phyloP scores from a whole-genome alignment of 2,797 vertebrate species.

The Tadarida brasiliensis region DNA sequence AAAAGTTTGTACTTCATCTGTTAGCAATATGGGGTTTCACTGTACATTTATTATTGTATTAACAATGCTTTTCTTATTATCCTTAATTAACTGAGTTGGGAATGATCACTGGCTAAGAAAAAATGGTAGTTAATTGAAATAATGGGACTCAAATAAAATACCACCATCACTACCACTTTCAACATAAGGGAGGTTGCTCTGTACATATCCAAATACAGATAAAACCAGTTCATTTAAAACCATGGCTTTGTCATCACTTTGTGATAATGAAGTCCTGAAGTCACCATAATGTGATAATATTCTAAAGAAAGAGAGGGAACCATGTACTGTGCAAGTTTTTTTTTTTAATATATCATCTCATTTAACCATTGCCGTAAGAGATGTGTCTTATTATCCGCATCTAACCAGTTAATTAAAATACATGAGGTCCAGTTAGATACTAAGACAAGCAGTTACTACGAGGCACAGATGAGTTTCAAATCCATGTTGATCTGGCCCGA shows the following conservation, averaged over 20 bases:
- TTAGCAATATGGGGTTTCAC: not conserved
- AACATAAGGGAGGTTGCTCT: not conserved
- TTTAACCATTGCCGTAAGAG: not conserved
- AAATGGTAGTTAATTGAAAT: slow-evolving; percentile 35
- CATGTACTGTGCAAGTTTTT: not conserved
- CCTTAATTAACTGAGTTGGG: slow-evolving; percentile 30
- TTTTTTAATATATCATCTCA: not conserved
- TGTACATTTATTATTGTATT: not conserved
- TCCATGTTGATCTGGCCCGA: not conserved
- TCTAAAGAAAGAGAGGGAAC: not conserved
- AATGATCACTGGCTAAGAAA: not conserved
- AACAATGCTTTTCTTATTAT: slow-evolving; percentile 36
- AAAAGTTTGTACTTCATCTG: not conserved
- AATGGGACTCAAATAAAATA: not conserved
- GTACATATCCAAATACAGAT: not conserved
- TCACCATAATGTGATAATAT: not conserved
- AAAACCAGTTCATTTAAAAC: slow-evolving; percentile 6
- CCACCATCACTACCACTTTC: not conserved
- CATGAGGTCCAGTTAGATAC: not conserved
- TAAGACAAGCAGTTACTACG: not conserved
- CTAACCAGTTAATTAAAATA: slow-evolving; percentile 12
- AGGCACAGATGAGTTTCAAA: slow-evolving; percentile 1
- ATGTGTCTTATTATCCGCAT: not conserved
- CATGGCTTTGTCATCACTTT: not conserved
- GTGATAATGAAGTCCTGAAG: slow-evolving; percentile 13